These are phyloP conservation scores for Ammospiza nelsoni DNA, from an alignment of 2,113 vertebrate genomes.

Conservation along the genomic window DNA sequence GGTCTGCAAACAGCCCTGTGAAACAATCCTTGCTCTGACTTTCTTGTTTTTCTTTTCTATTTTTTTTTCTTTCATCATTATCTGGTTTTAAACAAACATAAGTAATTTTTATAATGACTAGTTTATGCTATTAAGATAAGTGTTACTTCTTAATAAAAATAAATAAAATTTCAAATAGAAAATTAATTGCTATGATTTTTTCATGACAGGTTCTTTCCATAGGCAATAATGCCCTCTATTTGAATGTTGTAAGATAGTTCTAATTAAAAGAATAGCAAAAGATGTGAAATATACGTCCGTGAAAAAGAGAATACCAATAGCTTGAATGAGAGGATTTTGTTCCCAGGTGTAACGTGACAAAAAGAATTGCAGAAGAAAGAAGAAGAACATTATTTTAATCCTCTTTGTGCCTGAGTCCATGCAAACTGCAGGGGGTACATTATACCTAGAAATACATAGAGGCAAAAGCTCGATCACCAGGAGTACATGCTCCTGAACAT, in stretches of 20 bases:
- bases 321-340: background rate
- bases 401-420: background rate
- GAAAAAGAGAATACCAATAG: background rate
- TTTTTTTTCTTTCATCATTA: background rate
- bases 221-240: background rate
- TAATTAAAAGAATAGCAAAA: background rate
- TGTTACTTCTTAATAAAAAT: background rate
- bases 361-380: background rate
- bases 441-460: background rate
- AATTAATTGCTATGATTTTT: background rate
- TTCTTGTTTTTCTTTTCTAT: background rate
- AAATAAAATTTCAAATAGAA: background rate
- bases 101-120: background rate
- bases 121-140: background rate
- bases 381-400: background rate
- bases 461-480: background rate
- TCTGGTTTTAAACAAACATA: background rate
- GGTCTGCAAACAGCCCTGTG: background rate
- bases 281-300: background rate
- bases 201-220: background rate
- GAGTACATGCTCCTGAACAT: fast-evolving
- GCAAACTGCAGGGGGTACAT: background rate
- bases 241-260: background rate
- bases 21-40: background rate
- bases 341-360: background rate